Conservation (phyloP, 2,113 vertebrate species). For the Chloropsis hardwickii region DNA sequence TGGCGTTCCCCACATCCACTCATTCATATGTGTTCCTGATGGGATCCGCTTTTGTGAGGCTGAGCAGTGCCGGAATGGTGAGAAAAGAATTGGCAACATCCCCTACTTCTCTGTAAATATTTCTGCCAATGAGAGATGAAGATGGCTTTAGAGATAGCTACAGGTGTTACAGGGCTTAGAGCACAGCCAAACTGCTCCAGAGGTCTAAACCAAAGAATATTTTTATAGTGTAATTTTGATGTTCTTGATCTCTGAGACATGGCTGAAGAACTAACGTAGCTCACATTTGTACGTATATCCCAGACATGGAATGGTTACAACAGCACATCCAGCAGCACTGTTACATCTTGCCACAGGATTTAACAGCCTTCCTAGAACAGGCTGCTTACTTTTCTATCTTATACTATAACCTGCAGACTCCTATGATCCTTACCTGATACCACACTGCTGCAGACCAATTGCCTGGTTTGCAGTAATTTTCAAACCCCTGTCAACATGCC, state of each 20-base stretch:
- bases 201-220: background rate
- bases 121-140: background rate
- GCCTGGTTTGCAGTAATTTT: background rate
- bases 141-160: background rate
- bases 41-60: constrained; percentile 83
- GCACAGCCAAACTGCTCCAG: background rate
- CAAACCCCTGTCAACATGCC: background rate
- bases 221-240: background rate
- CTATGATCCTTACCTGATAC: background rate
- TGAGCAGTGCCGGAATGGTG: constrained; percentile 80
- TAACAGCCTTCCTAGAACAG: background rate
- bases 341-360: background rate
- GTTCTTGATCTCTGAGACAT: background rate
- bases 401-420: background rate
- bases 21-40: constrained; percentile 82
- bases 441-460: background rate
- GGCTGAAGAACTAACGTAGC: background rate
- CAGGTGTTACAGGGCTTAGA: background rate
- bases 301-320: background rate
- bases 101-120: background rate
- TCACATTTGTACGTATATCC: background rate
- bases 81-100: constrained; percentile 6
- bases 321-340: background rate
- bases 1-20: constrained; percentile 77
- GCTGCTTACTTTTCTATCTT: background rate